A percentile compares a stretch with the other conserved stretches of the same genome.
These are phyloP conservation scores for Cyanoliseus patagonus DNA, from an alignment of 2,113 vertebrate genomes.

Conservation along the genomic window DNA sequence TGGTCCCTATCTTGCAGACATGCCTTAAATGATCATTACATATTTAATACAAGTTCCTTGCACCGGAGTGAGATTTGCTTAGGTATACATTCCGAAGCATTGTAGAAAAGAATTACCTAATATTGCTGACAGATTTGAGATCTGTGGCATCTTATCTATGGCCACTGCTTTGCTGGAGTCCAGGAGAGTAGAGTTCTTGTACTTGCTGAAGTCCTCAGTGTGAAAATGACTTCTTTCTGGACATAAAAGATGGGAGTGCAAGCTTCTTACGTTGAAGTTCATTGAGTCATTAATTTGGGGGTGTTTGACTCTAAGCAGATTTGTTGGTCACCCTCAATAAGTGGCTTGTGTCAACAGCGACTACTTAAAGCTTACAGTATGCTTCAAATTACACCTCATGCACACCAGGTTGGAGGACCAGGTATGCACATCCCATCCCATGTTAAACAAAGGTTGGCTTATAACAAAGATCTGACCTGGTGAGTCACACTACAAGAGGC, in stretches of 20 bases:
- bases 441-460: neutral
- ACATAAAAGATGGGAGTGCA: neutral
- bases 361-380: neutral
- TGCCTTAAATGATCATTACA: neutral
- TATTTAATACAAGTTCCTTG: neutral
- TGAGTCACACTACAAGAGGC: neutral
- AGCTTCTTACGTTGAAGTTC: neutral
- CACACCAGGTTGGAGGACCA: neutral
- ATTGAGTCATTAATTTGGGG: neutral
- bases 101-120: conserved; percentile 71
- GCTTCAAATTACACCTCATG: neutral
- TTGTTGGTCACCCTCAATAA: neutral
- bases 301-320: neutral
- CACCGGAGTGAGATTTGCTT: neutral
- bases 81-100: neutral
- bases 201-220: neutral
- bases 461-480: neutral
- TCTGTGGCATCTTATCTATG: conserved; percentile 70
- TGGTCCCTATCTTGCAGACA: neutral
- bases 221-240: conserved; percentile 32
- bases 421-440: neutral
- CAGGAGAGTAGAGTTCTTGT: conserved; percentile 89
- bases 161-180: conserved; percentile 80
- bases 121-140: conserved; percentile 84
- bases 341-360: neutral